Evolutionary conservation across 1,140 invertebrate species (phyloP).

Genomic region (Halictus rubicundus): DNA sequence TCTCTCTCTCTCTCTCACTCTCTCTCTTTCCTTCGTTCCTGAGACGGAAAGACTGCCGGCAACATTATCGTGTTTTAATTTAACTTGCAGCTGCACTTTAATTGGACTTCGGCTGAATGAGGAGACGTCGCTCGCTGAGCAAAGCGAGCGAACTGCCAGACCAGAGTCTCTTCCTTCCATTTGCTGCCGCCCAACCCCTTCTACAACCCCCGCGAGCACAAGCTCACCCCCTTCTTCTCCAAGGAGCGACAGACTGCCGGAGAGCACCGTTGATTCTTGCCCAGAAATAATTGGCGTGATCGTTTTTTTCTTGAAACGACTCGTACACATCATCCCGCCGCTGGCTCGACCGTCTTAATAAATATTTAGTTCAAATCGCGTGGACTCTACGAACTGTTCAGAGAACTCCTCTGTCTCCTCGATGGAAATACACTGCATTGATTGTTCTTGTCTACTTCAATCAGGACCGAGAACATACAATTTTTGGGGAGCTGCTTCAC

Average conservation of each 20-base stretch:
- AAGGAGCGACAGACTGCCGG: constrained; percentile 27
- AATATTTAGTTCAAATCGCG: too few relatives aligned
- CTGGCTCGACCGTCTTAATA: too few relatives aligned
- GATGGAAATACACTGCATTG: too few relatives aligned
- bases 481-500: too few relatives aligned
- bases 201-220: not conserved
- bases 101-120: constrained; percentile 72
- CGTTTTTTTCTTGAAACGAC: not conserved
- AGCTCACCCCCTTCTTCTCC: constrained; percentile 7
- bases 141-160: constrained; percentile 56
- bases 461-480: too few relatives aligned
- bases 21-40: too few relatives aligned
- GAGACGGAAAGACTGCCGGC: constrained; percentile 39
- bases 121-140: constrained; percentile 60
- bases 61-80: constrained; percentile 76
- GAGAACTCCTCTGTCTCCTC: too few relatives aligned
- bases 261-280: constrained; percentile 7
- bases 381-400: too few relatives aligned
- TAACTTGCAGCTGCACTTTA: constrained; percentile 75
- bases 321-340: too few relatives aligned
- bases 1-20: too few relatives aligned
- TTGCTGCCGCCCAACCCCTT: not conserved
- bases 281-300: constrained; percentile 55
- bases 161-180: constrained; percentile 35
- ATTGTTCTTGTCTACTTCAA: too few relatives aligned